Conservation (phyloP, 2,113 vertebrate genomes). For the Melanotaenia duboulayi region DNA sequence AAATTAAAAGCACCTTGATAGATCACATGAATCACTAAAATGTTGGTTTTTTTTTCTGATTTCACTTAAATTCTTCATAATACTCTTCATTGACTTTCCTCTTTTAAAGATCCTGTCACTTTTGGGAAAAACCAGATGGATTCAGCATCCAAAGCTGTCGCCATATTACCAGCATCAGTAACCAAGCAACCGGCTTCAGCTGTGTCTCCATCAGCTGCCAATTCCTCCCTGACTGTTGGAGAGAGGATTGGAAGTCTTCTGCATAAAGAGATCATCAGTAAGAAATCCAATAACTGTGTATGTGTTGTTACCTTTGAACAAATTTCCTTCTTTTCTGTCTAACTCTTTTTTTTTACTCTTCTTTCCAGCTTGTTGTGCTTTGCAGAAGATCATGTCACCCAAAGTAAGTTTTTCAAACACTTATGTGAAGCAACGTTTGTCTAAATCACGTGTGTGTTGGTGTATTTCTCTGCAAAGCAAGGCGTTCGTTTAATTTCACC, state of each 20-base stretch:
- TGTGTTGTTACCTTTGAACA: not conserved
- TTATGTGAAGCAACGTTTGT: too few relatives aligned
- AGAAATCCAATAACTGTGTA: not conserved
- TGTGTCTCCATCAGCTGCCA: accelerated
- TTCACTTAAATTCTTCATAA: too few relatives aligned
- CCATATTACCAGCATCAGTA: not conserved
- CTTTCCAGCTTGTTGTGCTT: slow-evolving; percentile 4
- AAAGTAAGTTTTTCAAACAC: not conserved
- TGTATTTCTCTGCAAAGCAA: too few relatives aligned
- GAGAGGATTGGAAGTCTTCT: not conserved
- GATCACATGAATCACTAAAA: too few relatives aligned
- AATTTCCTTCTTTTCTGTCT: not conserved
- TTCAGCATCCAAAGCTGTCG: not conserved
- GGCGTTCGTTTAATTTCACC: too few relatives aligned
- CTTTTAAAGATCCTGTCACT: not conserved
- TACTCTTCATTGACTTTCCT: not conserved
- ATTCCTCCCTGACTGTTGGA: not conserved
- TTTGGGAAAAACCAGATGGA: accelerated
- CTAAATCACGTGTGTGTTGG: too few relatives aligned
- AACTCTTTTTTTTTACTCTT: not conserved
- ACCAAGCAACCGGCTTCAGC: not conserved
- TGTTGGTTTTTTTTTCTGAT: too few relatives aligned
- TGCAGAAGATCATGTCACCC: not conserved
- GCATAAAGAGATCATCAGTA: accelerated
- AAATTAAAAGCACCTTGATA: too few relatives aligned